Evolutionary conservation across 2,888 invertebrate species (phyloP), one percentile per base, ranked within the genome.

Genomic region (Xylota sylvarum): DNA sequence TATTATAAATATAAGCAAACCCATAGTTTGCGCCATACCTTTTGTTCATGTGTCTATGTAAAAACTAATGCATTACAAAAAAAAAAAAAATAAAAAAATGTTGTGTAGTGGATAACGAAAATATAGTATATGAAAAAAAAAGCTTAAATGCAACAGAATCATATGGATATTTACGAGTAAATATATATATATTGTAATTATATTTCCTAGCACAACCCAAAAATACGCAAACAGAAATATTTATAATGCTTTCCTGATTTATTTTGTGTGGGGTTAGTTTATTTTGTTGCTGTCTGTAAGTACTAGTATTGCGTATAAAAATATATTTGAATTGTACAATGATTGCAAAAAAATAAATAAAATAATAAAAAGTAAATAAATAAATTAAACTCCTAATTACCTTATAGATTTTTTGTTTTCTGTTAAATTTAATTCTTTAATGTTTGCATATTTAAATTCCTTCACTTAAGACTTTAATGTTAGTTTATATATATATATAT

Each of bases 331-430:
- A 58, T 23, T 46, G 46, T 46, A 32, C 40, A 30, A 46, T 46
- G 32, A 35, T 17, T 72, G 58, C 46, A 32, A 58, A 23, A 17
- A 30, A 60, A 50, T 35, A n/a, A 48, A 27, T 6, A 27, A 10
- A n/a, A 12, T 6, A 19, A 30, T 1, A n/a, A 32, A n/a, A n/a
- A n/a, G n/a, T 56, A 17, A 14, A 0, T 30, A 27, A 48, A 10
- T 27, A 60, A 81, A 70, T 70, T 56, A 77, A 82, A 70, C 77
- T 62, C 69, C 69, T 73, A 60, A 43, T 19, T 43, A 65, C 56
- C 37, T 43, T 62, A 37, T 58, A 6, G 56, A n/a, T 37, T 62
- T 30, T n/a, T n/a, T n/a, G n/a, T n/a, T n/a, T n/a, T 55, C 12
- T 56, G 10, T 35, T 27, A 30, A 7, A 52, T 50, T 65, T n/a